Evolutionary conservation across 1,140 invertebrate species (phyloP), one percentile per base, ranked within the genome.

Genomic region (Hyphantria cunea): DNA sequence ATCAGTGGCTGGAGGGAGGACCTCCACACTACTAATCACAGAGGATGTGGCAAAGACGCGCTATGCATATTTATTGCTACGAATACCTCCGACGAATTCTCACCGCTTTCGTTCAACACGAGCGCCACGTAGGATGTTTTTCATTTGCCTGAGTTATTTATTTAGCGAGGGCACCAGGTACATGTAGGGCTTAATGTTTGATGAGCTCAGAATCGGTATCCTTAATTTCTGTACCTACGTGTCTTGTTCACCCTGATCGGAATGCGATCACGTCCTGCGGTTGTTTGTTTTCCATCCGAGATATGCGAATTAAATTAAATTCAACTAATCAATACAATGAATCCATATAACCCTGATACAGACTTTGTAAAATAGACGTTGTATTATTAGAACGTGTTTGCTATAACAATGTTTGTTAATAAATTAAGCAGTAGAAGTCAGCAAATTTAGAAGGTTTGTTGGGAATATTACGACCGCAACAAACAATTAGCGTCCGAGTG

Each of bases 1-100:
- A 83, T 82, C 78, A 76, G 72, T 70, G 72, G 64, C 72, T 72
- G 70, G 70, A 74, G 70, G 66, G 55, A 17, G 15, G 15, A 33
- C 45, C 55, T 58, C 76, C 74, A 70, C 70, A 64, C 82, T 74
- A 88, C 87, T 90, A 90, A 88, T 90, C 87, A 90, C 85, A 80
- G 84, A 88, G 87, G 85, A 87, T 87, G 85, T 80, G 84, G 72
- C 72, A 83, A 82, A 85, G 83, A 88, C 87, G 87, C 82, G 85
- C 83, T 84, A 86, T 90, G 87, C 87, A 90, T 90, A 89, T 90
- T 90, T 90, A 90, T 89, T 80, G 82, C 80, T 72, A 25, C 17
- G 17, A 25, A 25, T 25, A 76, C 76, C 79, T 76, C 82, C 79
- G 73, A 72, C 82, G 76, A 89, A 86, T 90, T 86, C 87, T 82